Conservation (phyloP, 2,113 vertebrate genomes). For the Chloropsis hardwickii region DNA sequence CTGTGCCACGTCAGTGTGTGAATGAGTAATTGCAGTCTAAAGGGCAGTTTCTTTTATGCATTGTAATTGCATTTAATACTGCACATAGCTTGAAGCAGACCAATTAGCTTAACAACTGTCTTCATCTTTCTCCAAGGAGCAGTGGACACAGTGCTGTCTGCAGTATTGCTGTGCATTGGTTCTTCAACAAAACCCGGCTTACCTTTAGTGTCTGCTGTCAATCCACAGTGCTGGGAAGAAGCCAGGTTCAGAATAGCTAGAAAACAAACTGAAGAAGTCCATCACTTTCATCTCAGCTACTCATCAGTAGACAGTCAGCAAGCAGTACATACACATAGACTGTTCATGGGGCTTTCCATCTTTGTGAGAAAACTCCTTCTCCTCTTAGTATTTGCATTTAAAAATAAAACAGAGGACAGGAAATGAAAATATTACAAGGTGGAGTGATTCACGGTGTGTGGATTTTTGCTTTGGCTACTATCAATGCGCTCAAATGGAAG, state of each 20-base stretch:
- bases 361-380: not conserved
- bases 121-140: not conserved
- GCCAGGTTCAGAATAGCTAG: not conserved
- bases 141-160: not conserved
- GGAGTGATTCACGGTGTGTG: not conserved
- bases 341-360: not conserved
- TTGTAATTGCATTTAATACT: not conserved
- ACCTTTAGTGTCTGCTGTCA: not conserved
- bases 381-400: not conserved
- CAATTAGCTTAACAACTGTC: not conserved
- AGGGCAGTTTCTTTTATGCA: not conserved
- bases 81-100: not conserved
- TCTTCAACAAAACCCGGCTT: not conserved
- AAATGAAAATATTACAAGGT: not conserved
- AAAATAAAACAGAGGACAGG: not conserved
- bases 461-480: not conserved
- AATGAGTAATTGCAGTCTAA: not conserved
- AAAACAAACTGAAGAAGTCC: not conserved
- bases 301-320: not conserved
- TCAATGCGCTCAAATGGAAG: not conserved
- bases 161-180: not conserved
- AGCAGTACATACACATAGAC: not conserved
- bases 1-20: not conserved
- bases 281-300: not conserved
- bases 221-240: not conserved